A percentile compares a stretch with the other conserved stretches of the same genome.
phyloP scores from a whole-genome alignment of 2,797 vertebrate species.

The Pristis pectinata region DNA sequence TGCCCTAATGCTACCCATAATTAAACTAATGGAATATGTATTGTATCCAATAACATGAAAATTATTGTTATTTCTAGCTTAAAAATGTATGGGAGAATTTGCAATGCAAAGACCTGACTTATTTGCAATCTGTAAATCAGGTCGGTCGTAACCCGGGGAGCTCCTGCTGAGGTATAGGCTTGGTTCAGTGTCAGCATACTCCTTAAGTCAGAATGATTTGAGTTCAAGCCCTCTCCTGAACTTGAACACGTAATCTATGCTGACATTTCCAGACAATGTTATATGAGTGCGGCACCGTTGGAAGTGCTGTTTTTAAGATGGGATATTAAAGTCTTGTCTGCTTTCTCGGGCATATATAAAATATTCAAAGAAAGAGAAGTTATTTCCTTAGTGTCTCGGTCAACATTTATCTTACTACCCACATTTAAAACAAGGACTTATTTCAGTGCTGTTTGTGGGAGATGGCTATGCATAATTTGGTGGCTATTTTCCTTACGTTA shows the following conservation, averaged over 20 bases:
- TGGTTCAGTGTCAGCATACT: neutral
- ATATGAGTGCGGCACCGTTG: neutral
- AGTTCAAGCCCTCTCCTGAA: neutral
- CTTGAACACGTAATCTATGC: neutral
- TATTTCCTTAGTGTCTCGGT: neutral
- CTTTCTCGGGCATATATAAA: neutral
- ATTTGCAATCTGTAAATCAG: too few relatives aligned
- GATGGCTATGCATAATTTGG: neutral
- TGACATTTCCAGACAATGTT: too few relatives aligned
- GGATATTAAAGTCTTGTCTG: neutral
- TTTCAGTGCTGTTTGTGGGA: neutral
- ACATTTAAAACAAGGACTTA: neutral
- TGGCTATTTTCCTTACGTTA: neutral
- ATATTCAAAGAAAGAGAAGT: neutral
- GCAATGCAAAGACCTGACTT: too few relatives aligned
- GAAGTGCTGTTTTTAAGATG: neutral
- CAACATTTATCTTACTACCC: neutral
- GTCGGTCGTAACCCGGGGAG: too few relatives aligned
- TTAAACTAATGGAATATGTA: too few relatives aligned
- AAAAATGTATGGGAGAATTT: too few relatives aligned
- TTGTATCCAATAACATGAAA: too few relatives aligned
- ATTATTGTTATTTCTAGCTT: too few relatives aligned
- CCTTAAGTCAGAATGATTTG: neutral
- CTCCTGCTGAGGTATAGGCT: too few relatives aligned
- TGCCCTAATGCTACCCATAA: too few relatives aligned